A percentile compares a stretch with the other conserved stretches of the same genome.
phyloP scores from a whole-genome alignment of 2,888 invertebrate genomes.

The Latrodectus elegans region DNA sequence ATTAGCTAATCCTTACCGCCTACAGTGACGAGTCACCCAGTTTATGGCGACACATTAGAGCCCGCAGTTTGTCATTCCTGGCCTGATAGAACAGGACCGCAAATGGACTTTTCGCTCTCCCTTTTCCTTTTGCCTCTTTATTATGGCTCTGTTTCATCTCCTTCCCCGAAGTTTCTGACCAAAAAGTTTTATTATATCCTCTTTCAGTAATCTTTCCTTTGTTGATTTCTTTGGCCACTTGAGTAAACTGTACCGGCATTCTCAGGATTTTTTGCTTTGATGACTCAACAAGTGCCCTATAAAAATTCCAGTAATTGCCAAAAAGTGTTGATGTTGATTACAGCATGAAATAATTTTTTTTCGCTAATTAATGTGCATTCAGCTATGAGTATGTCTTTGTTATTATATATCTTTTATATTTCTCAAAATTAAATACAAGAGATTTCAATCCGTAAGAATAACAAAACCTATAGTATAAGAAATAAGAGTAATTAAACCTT shows the following conservation, averaged over 20 bases:
- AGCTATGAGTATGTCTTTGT: too few relatives aligned
- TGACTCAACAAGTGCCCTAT: too few relatives aligned
- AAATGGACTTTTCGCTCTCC: slow-evolving; percentile 13
- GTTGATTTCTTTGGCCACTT: slow-evolving; percentile 39
- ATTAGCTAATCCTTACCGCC: slow-evolving; percentile 69
- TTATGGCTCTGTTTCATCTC: slow-evolving; percentile 27
- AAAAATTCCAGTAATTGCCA: too few relatives aligned
- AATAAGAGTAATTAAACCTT: too few relatives aligned
- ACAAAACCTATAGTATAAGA: too few relatives aligned
- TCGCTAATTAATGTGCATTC: too few relatives aligned
- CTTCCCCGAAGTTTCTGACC: not conserved
- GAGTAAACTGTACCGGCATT: slow-evolving; percentile 19
- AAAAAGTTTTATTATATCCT: slow-evolving; percentile 38
- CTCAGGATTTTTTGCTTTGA: not conserved
- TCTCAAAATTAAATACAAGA: too few relatives aligned
- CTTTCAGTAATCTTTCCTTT: slow-evolving; percentile 22
- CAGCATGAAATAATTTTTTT: too few relatives aligned
- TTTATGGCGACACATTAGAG: slow-evolving; percentile 64
- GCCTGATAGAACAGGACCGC: slow-evolving; percentile 12
- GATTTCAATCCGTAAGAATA: too few relatives aligned
- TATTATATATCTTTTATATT: too few relatives aligned
- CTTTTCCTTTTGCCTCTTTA: slow-evolving; percentile 30
- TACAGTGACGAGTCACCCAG: slow-evolving; percentile 62
- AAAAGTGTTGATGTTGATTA: too few relatives aligned
- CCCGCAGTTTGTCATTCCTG: slow-evolving; percentile 63